Evolutionary conservation across 2,888 invertebrate species (phyloP), one percentile per base, ranked within the genome.

Genomic region (Danaus chrysippus): DNA sequence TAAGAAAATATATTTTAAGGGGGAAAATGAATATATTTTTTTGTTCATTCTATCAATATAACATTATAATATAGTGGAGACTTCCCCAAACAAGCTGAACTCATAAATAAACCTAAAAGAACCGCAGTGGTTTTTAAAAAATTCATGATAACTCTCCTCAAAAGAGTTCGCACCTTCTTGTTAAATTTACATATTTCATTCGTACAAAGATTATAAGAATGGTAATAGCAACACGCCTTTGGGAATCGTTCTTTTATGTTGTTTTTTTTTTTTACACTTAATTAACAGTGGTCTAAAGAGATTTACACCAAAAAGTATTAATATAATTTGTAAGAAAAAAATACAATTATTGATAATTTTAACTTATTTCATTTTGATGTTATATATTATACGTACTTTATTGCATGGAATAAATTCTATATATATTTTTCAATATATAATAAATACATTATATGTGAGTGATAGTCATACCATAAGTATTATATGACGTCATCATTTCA

Each of bases 31-130:
- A 34, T 6, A 0, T 46, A 6, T 46, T 17, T 17, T 17, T 10
- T 17, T 17, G 11, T 3, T 49, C 15, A 49, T 41, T 23, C 61
- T 63, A 61, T 67, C 65, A 65, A 83, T 83, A 83, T 79, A 80
- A 82, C 79, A 79, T 49, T 49, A 49, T 49, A 49, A 49, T 1
- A 49, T 13, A 46, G 10, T 10, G 9, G 8, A 46, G 13, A 13
- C 17, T 10, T 3, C 49, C 77, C 77, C 73, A 71, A 62, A 59
- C 63, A 71, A 76, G 75, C 79, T 73, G 73, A 71, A 71, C 75
- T 73, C 79, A 84, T 86, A 84, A 85, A 84, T 84, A 85, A 77
- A 84, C 81, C 84, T 83, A 82, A 80, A 83, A 82, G 69, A 70
- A 78, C 78, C 84, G 76, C 81, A 81, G 76, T 68, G 77, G 78